These are phyloP conservation scores for Teleogryllus occipitalis DNA, from an alignment of 1,140 invertebrate genomes.

Conservation along the genomic window DNA sequence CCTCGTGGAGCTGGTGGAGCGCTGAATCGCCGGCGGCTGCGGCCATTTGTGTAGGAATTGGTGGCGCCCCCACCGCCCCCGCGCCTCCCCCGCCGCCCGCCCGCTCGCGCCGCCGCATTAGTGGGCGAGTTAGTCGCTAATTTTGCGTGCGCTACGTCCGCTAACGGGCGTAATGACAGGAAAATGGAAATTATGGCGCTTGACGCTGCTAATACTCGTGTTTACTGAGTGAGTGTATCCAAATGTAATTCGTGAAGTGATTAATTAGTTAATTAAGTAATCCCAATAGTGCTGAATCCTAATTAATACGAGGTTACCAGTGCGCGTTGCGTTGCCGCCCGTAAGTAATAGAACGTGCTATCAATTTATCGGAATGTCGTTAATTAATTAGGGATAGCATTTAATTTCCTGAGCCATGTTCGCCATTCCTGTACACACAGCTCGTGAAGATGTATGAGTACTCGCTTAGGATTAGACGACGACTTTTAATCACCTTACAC, in stretches of 20 bases:
- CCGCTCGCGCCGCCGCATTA: not conserved
- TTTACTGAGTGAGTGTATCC: slow-evolving; percentile 1
- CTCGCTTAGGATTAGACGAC: not conserved
- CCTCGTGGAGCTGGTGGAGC: no score
- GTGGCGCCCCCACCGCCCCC: not conserved
- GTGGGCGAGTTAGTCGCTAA: not conserved
- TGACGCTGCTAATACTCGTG: not conserved
- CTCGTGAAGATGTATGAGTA: not conserved
- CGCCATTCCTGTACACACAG: not conserved
- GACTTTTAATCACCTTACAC: no score
- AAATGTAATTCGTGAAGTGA: slow-evolving; percentile 1
- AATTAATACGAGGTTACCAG: not conserved
- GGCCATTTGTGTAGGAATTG: not conserved
- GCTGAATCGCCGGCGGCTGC: no score
- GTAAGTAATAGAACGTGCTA: slow-evolving; percentile 4
- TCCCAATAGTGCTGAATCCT: not conserved
- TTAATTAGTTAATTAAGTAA: slow-evolving; percentile 6
- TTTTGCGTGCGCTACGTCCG: not conserved
- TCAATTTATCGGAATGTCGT: slow-evolving; percentile 4
- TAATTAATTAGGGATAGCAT: not conserved
- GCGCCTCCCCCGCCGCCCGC: no score
- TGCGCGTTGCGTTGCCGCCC: not conserved
- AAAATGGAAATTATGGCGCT: slow-evolving; percentile 4
- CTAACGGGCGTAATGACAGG: not conserved
- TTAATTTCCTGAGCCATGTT: not conserved